Evolutionary conservation across 2,113 vertebrate genomes (phyloP).

Genomic region (Stercorarius parasiticus): DNA sequence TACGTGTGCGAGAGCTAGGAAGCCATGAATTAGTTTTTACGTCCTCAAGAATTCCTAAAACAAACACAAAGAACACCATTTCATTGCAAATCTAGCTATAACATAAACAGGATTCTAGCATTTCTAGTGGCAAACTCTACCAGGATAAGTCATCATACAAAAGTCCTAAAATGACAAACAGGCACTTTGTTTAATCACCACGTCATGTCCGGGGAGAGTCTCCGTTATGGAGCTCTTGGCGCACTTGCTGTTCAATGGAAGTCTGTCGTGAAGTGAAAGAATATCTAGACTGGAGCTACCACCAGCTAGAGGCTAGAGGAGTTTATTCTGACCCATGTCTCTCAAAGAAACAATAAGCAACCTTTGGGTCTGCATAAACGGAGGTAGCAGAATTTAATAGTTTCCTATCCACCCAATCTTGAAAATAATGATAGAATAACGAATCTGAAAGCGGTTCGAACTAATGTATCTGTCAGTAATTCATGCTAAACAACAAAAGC

Average conservation of each 20-base stretch:
- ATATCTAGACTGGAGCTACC: neutral
- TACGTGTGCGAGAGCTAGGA: neutral
- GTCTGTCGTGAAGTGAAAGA: neutral
- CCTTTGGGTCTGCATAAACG: neutral
- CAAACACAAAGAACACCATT: rapidly evolving
- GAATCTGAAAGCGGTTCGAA: neutral
- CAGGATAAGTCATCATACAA: neutral
- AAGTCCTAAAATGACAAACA: neutral
- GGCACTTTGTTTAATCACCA: neutral
- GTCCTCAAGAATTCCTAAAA: neutral
- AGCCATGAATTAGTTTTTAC: neutral
- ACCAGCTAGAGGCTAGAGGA: neutral
- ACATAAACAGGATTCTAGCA: neutral
- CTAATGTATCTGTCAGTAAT: neutral
- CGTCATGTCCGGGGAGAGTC: rapidly evolving
- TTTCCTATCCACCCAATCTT: neutral
- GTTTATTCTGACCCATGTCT: neutral
- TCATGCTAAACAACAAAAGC: neutral
- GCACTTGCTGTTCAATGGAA: neutral
- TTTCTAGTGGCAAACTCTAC: neutral
- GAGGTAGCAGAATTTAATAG: neutral
- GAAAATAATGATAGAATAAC: neutral
- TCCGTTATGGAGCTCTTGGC: neutral
- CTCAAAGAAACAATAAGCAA: neutral
- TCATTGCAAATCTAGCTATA: neutral